phyloP scores from a whole-genome alignment of 2,113 vertebrate genomes.

The Meriones unguiculatus region DNA sequence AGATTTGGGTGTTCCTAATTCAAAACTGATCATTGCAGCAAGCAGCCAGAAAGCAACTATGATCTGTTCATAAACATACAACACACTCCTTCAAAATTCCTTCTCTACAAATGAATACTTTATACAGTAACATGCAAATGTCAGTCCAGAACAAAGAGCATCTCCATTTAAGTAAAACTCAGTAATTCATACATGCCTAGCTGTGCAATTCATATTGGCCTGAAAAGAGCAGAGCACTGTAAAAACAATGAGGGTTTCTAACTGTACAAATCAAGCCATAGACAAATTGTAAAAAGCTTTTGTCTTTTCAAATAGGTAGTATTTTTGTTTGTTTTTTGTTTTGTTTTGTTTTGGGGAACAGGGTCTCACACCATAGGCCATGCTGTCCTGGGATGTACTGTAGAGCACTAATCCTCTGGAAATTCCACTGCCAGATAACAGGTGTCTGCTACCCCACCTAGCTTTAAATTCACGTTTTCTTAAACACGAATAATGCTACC shows the following conservation, averaged over 20 bases:
- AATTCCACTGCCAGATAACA: not conserved
- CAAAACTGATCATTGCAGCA: not conserved
- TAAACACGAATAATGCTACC: slow-evolving; percentile 28
- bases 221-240: not conserved
- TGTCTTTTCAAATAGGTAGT: slow-evolving; percentile 9
- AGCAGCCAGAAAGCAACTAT: slow-evolving; percentile 17
- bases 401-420: not conserved
- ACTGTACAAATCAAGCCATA: slow-evolving; percentile 3
- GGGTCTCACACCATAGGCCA: not conserved
- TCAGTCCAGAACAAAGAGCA: slow-evolving; percentile 25
- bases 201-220: not conserved
- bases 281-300: slow-evolving; percentile 2
- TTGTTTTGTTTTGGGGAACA: not conserved
- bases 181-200: not conserved
- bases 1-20: slow-evolving; percentile 8
- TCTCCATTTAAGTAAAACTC: slow-evolving; percentile 24
- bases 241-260: slow-evolving; percentile 46
- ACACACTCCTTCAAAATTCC: not conserved
- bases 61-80: slow-evolving; percentile 23
- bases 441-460: not conserved
- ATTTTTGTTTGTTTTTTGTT: not conserved
- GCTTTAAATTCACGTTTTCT: slow-evolving; percentile 33
- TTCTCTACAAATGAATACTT: slow-evolving; percentile 39
- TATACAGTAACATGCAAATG: not conserved
- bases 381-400: not conserved